Evolutionary conservation across 2,113 vertebrate species (phyloP).

Genomic region (Trogon melanurus): DNA sequence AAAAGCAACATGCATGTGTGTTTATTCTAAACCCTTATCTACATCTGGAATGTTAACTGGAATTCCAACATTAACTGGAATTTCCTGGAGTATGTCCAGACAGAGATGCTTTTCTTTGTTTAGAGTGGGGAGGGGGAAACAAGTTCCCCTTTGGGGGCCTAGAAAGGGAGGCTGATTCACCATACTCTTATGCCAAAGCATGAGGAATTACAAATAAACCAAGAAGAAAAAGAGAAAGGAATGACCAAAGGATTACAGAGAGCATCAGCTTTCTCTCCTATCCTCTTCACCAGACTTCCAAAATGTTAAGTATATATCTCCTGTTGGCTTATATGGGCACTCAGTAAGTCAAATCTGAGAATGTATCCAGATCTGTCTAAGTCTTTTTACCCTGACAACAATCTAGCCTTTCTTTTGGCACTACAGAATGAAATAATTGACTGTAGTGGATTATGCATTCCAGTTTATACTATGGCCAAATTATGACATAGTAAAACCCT

Average conservation of each 20-base stretch:
- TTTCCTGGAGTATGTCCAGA: not conserved
- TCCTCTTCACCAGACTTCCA: not conserved
- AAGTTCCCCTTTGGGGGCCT: not conserved
- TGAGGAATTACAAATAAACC: not conserved
- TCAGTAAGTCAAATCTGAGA: not conserved
- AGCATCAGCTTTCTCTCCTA: not conserved
- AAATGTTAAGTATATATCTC: not conserved
- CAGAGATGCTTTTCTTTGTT: not conserved
- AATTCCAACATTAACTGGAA: constrained; percentile 22
- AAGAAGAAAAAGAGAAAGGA: not conserved
- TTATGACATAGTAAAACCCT: constrained; percentile 19
- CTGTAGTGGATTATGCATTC: constrained; percentile 7
- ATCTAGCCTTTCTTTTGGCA: constrained; percentile 41
- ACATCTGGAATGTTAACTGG: not conserved
- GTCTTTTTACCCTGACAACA: not conserved
- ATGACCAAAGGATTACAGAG: not conserved
- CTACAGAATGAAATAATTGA: constrained; percentile 6
- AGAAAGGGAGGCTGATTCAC: not conserved
- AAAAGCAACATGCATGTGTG: not conserved
- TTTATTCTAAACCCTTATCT: not conserved
- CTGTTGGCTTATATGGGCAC: not conserved
- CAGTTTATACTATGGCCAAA: constrained; percentile 4
- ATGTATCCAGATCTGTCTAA: not conserved
- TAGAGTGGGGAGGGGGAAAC: not conserved
- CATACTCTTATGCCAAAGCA: not conserved